phyloP scores from a whole-genome alignment of 35 echinoderm and acorn worm species.

The Apostichopus parvimensis region DNA sequence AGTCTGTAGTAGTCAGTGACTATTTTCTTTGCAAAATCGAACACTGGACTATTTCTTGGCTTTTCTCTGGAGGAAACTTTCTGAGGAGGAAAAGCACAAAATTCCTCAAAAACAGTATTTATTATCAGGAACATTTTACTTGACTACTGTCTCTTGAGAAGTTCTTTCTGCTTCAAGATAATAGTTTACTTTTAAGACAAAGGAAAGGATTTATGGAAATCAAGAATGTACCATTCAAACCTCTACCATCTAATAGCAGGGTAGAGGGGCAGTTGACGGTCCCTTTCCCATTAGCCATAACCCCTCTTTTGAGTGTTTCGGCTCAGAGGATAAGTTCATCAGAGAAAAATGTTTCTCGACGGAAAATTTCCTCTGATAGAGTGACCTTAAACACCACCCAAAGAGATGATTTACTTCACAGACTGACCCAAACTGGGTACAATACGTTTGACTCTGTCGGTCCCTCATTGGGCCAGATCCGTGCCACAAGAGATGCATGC shows the following conservation, averaged over 20 bases:
- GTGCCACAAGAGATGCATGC: background rate
- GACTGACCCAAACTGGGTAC: background rate
- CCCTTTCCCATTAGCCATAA: constrained; percentile 43
- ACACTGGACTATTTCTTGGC: too few species aligned
- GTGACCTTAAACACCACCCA: background rate
- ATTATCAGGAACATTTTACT: too few species aligned
- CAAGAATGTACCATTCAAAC: background rate
- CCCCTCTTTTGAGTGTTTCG: constrained; percentile 37
- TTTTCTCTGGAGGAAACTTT: too few species aligned
- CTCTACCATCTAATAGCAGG: background rate
- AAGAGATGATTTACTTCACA: background rate
- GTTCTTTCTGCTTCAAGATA: too few species aligned
- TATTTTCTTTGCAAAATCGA: too few species aligned
- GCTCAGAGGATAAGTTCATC: constrained; percentile 32
- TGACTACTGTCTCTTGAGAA: too few species aligned
- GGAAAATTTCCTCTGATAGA: background rate
- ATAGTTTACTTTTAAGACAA: background rate
- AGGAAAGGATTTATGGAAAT: background rate
- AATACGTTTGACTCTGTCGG: constrained; percentile 7
- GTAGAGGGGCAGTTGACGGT: constrained; percentile 42
- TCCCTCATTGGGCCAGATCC: background rate
- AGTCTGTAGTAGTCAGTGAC: too few species aligned
- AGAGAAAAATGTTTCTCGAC: background rate
- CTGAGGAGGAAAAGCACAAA: too few species aligned
- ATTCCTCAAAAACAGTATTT: too few species aligned